These are phyloP conservation scores for Proales similis DNA, from an alignment of 1,140 invertebrate genomes.

Conservation along the genomic window DNA sequence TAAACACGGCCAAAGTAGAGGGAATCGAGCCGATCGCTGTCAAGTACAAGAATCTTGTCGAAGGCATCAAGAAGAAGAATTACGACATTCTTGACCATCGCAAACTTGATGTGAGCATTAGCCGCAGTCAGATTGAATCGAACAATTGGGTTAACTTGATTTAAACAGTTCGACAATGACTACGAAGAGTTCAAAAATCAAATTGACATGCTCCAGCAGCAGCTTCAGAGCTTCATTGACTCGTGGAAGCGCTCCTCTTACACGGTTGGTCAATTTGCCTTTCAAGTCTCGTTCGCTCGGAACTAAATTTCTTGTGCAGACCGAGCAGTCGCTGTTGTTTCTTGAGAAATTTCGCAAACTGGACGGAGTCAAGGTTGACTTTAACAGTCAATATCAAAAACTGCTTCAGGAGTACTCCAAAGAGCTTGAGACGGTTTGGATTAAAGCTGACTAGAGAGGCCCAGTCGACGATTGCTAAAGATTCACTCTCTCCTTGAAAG, in stretches of 20 bases:
- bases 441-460: background rate
- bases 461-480: background rate
- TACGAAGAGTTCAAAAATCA: conserved; percentile 70
- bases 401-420: conserved; percentile 73
- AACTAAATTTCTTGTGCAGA: conserved; percentile 42
- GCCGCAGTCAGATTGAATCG: background rate
- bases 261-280: conserved; percentile 42
- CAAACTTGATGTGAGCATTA: conserved; percentile 60
- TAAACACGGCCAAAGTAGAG: conserved; percentile 50
- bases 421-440: conserved; percentile 73
- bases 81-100: conserved; percentile 86
- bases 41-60: conserved; percentile 57
- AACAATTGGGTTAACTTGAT: conserved; percentile 1
- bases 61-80: conserved; percentile 69
- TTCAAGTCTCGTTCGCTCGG: background rate
- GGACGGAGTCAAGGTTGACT: conserved; percentile 47
- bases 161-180: conserved; percentile 67
- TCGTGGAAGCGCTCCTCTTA: conserved; percentile 49
- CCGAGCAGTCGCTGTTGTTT: conserved; percentile 50
- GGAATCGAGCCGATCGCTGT: conserved; percentile 50
- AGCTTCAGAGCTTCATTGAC: conserved; percentile 52
- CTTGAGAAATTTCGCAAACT: conserved; percentile 52
- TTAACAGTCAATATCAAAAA: conserved; percentile 69
- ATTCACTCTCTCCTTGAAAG: too few species aligned
- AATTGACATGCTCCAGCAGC: conserved; percentile 55